These are phyloP conservation scores for Holotrichia oblita DNA, from an alignment of 1,140 invertebrate species.

Conservation along the genomic window DNA sequence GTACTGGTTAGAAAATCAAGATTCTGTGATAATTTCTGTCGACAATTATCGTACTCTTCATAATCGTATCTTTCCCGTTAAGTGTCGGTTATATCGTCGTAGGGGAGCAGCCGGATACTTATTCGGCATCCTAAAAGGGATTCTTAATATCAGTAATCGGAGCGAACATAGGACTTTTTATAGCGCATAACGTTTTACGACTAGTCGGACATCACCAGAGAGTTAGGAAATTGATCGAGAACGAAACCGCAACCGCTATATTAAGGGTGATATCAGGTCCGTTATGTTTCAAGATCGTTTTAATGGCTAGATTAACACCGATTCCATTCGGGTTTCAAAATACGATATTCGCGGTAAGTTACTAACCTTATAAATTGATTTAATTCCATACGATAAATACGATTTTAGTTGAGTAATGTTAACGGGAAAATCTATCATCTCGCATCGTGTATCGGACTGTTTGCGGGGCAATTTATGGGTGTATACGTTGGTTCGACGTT, in stretches of 20 bases:
- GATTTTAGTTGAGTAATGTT: constrained; percentile 77
- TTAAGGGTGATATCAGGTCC: constrained; percentile 83
- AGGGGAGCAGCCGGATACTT: constrained; percentile 85
- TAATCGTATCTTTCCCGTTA: constrained; percentile 87
- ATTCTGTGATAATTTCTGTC: constrained; percentile 76
- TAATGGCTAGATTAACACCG: constrained; percentile 85
- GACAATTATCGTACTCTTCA: constrained; percentile 81
- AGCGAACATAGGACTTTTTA: constrained; percentile 81
- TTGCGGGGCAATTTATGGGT: constrained; percentile 85
- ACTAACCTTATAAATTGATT: not conserved
- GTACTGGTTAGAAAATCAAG: constrained; percentile 82
- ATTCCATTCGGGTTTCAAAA: constrained; percentile 94
- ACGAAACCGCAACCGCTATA: constrained; percentile 78
- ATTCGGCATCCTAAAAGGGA: constrained; percentile 80
- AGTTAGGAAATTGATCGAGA: constrained; percentile 69
- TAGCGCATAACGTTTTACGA: constrained; percentile 78
- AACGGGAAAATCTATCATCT: constrained; percentile 76
- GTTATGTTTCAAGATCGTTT: constrained; percentile 85
- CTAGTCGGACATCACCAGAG: constrained; percentile 53
- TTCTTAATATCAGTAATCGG: constrained; percentile 73
- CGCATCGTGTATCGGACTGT: constrained; percentile 80
- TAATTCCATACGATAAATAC: not conserved
- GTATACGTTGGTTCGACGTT: constrained; percentile 87
- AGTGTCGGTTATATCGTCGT: constrained; percentile 87
- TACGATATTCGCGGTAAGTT: constrained; percentile 87